These are phyloP conservation scores for Lumbricus terrestris DNA, from an alignment of 2,888 invertebrate species.

Conservation along the genomic window DNA sequence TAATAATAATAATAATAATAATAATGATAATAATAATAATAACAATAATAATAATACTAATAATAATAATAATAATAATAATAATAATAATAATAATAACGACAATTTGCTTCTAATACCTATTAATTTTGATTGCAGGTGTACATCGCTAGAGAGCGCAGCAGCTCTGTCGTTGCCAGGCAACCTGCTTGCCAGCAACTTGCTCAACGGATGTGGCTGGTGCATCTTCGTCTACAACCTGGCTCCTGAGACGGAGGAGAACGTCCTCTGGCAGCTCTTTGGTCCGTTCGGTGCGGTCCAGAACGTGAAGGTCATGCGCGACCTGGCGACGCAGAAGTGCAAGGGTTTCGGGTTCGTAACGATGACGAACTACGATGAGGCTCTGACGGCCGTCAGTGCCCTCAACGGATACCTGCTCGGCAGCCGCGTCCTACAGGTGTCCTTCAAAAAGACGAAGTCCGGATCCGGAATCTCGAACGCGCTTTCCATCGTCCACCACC, in stretches of 20 bases:
- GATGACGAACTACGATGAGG: slow-evolving; percentile 33
- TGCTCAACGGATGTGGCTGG: slow-evolving; percentile 67
- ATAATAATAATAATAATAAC: no score
- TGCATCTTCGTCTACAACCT: slow-evolving; percentile 91
- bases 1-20: no score
- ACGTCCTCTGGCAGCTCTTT: slow-evolving; percentile 88
- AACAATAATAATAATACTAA: no score
- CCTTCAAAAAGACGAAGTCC: slow-evolving; percentile 29
- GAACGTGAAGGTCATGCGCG: slow-evolving; percentile 78
- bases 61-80: no score
- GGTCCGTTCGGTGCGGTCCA: slow-evolving; percentile 96
- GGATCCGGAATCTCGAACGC: neutral
- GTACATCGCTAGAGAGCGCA: neutral
- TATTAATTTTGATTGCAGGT: neutral
- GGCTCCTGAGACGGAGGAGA: slow-evolving; percentile 87
- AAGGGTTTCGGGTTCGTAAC: slow-evolving; percentile 33
- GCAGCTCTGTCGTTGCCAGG: slow-evolving; percentile 33
- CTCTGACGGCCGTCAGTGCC: slow-evolving; percentile 25
- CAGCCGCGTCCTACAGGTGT: slow-evolving; percentile 28
- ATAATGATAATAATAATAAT: no score
- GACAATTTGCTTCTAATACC: no score
- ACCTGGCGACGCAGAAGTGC: slow-evolving; percentile 31
- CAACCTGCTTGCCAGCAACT: slow-evolving; percentile 50
- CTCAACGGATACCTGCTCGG: slow-evolving; percentile 31
- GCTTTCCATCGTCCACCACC: neutral